A percentile compares a stretch with the other conserved stretches of the same genome.
Conservation (phyloP, 2,888 invertebrate genomes). For the Agrochola lychnidis region DNA sequence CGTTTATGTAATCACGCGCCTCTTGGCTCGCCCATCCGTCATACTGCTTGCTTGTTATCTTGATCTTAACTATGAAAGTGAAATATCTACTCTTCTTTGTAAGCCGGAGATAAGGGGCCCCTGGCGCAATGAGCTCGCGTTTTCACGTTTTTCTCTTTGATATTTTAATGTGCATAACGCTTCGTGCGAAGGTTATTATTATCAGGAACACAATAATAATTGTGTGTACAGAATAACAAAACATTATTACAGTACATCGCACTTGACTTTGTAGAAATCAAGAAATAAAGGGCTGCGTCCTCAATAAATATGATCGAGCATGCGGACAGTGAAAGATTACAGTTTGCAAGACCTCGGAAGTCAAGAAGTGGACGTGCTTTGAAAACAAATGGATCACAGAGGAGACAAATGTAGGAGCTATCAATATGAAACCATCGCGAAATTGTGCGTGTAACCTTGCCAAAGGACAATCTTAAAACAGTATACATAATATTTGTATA, state of each 20-base stretch:
- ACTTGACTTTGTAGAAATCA: constrained; percentile 66
- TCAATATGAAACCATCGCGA: constrained; percentile 33
- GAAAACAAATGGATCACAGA: constrained; percentile 61
- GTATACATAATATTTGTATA: constrained; percentile 7
- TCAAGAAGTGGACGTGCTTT: constrained; percentile 60
- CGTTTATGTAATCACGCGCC: constrained; percentile 85
- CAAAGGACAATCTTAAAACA: constrained; percentile 32
- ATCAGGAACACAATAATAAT: constrained; percentile 55
- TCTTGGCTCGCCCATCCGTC: constrained; percentile 83
- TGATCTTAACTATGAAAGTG: constrained; percentile 83
- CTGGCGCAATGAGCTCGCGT: constrained; percentile 58
- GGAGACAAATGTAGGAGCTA: constrained; percentile 60
- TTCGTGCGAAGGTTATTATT: constrained; percentile 49
- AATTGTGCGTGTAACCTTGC: constrained; percentile 42
- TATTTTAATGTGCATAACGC: constrained; percentile 57
- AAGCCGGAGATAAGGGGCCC: constrained; percentile 76
- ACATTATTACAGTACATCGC: constrained; percentile 47
- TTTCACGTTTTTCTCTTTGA: constrained; percentile 65
- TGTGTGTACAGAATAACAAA: constrained; percentile 45
- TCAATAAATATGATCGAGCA: constrained; percentile 75
- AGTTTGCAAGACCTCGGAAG: constrained; percentile 69
- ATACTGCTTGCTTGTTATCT: constrained; percentile 82
- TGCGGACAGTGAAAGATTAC: constrained; percentile 68
- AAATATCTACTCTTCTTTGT: constrained; percentile 79
- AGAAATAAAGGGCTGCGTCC: constrained; percentile 75